Base-by-base conservation (phyloP, 2,888 invertebrate genomes). In the Hyalella azteca region DNA sequence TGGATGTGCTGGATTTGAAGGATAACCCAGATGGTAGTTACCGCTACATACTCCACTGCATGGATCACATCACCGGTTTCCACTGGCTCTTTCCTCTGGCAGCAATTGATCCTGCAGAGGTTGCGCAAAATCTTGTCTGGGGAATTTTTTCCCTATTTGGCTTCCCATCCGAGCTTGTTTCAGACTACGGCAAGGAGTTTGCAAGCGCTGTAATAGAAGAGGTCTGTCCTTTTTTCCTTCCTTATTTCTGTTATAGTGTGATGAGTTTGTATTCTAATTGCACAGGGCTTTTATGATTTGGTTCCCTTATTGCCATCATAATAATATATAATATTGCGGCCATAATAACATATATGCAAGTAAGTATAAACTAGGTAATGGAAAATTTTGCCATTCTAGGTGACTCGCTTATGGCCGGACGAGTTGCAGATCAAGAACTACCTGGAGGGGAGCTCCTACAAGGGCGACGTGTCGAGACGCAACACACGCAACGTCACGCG, bases 11-110 rank as follows among this genome's bases (percentile, higher is more conserved):
- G 41, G 75, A 75, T 22, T 22, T 75, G 45, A 75, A 45, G 29
- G 75, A 45, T 45, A 75, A 75, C 29, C 75, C 75, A 0, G 75
- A 75, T 19, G 75, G 75, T 39, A 45, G 45, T 19, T 75, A 75
- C 75, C 40, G 45, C 45, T 75, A 75, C 75, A 75, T 75, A n/a
- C 75, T 75, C 39, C 75, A 75, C 45, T 75, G 75, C 75, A 75
- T 75, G 75, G 75, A 75, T 26, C 75, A 75, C 45, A 75, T 75
- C 75, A 75, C 75, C 13, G 75, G 75, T 13, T 75, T 75, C 45
- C 75, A 75, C 45, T 75, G 75, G 75, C 75, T 75, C 45, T 75
- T 75, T 29, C 75, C 75, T n/a, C 22, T 75, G 45, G 75, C 75
- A 11, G 41, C 40, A 22, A 75, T 75, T 22, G 75, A 75, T 29